Base-by-base conservation (phyloP, 2,113 vertebrate species). In the Hippocampus barbouri region DNA sequence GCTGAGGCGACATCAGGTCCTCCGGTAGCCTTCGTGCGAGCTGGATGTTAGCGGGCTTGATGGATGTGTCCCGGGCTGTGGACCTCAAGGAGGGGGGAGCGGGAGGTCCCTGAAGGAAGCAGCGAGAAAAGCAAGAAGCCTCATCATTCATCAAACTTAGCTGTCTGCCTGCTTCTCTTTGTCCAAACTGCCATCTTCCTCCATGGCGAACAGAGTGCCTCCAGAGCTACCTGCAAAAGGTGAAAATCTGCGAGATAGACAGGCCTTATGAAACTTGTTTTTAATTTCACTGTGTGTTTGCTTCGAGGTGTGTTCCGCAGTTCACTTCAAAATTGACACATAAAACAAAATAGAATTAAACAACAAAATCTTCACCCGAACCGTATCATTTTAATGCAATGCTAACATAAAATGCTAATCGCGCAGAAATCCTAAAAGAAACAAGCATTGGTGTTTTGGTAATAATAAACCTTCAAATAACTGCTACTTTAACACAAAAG, bases 111-210 rank as follows among this genome's bases (percentile, higher is more conserved):
- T 27, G 11, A 79, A 89, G 82, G 83, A 85, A 78, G 76, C 65
- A 74, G 34, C 71, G 73, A 51, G 54, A 62, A 66, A 64, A 72
- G 27, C 30, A 16, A 65, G 69, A 49, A 68, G 38, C 73, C 63
- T 85, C 71, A 78, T 80, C 88, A 90, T 92, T 91, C 90, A 90
- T 93, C 90, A 91, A 88, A 85, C 84, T 82, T 40, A 79, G 79
- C 70, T 91, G 85, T 87, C 85, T 83, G 88, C 81, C 77, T 82
- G 70, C 79, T 73, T 73, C 72, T 73, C 79, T 81, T 83, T 77
- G 75, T 77, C 79, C 75, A 74, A 71, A 63, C 66, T 78, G 74
- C 73, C 73, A 75, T 84, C 72, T 87, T 85, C 77, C 71, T 85
- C 65, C 79, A 34, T 74, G 53, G 59, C 72, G 5, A 14, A 14